phyloP scores from a whole-genome alignment of 2,113 vertebrate species.

The Rhagologus leucostigma region DNA sequence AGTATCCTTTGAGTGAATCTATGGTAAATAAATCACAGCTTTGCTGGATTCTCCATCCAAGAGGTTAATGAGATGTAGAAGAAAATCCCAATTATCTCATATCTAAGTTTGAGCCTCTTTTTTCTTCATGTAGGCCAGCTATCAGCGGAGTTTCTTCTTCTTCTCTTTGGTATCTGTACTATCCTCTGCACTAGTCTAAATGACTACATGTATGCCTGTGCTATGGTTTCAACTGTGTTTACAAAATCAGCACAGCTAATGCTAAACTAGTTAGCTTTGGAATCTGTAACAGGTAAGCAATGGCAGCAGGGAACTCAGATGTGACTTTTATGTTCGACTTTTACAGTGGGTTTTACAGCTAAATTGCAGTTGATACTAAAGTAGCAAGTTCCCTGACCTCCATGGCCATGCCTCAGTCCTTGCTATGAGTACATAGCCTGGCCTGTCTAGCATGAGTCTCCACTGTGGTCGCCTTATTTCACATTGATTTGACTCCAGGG shows the following conservation, averaged over 20 bases:
- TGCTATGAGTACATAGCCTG: background rate
- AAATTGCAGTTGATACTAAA: background rate
- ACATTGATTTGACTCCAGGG: background rate
- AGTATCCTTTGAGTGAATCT: background rate
- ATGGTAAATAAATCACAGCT: slow-evolving; percentile 15
- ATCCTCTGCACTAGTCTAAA: background rate
- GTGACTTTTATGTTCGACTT: background rate
- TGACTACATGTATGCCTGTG: background rate
- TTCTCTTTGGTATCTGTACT: background rate
- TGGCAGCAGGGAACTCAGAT: background rate
- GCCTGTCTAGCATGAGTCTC: background rate
- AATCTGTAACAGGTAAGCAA: background rate
- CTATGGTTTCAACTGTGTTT: background rate
- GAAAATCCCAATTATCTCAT: background rate
- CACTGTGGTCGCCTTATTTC: background rate
- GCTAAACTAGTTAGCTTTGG: background rate
- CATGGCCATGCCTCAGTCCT: background rate
- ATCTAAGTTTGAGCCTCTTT: background rate
- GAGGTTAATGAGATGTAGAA: background rate
- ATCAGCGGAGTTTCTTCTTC: background rate
- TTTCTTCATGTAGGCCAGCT: background rate
- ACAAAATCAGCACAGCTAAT: background rate
- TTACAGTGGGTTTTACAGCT: background rate
- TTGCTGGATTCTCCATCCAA: background rate
- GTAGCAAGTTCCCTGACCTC: background rate